phyloP scores from a whole-genome alignment of 23 tunicate species.

The Phallusia fumigata region DNA sequence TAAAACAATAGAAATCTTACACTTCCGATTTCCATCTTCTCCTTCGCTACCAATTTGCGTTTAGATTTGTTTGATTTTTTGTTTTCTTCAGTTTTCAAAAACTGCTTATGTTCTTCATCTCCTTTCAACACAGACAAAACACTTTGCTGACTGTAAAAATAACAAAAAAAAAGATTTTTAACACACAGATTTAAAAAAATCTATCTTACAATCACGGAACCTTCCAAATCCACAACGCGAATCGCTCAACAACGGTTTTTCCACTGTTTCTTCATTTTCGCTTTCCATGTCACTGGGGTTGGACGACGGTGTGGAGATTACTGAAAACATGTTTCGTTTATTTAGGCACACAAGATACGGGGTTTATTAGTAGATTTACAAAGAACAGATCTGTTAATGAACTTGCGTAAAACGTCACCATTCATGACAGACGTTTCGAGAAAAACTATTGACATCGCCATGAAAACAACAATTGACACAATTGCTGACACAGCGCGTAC shows the following conservation, averaged over 20 bases:
- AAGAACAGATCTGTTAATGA: too few species aligned
- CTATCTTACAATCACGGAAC: too few species aligned
- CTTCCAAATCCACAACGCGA: constrained; percentile 1
- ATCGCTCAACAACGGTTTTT: neutral
- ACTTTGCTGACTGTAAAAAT: too few species aligned
- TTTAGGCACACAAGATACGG: too few species aligned
- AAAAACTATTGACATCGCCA: too few species aligned
- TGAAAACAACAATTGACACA: too few species aligned
- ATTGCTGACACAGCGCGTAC: too few species aligned
- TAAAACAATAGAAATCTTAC: constrained; percentile 43
- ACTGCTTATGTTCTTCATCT: neutral
- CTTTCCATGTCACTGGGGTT: constrained; percentile 7
- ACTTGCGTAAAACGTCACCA: too few species aligned
- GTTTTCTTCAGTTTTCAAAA: neutral
- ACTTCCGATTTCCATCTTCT: constrained; percentile 84
- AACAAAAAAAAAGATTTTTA: too few species aligned
- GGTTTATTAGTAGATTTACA: too few species aligned
- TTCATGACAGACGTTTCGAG: too few species aligned
- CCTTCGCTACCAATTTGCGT: constrained; percentile 48
- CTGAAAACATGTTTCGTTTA: neutral
- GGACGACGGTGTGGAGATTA: constrained; percentile 29
- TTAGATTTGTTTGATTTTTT: constrained; percentile 26
- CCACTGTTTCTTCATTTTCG: neutral
- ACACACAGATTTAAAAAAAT: too few species aligned
- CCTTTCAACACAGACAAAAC: neutral